These are phyloP conservation scores for Apodemus speciosus DNA, from an alignment of 2,113 vertebrate species.

Conservation along the genomic window DNA sequence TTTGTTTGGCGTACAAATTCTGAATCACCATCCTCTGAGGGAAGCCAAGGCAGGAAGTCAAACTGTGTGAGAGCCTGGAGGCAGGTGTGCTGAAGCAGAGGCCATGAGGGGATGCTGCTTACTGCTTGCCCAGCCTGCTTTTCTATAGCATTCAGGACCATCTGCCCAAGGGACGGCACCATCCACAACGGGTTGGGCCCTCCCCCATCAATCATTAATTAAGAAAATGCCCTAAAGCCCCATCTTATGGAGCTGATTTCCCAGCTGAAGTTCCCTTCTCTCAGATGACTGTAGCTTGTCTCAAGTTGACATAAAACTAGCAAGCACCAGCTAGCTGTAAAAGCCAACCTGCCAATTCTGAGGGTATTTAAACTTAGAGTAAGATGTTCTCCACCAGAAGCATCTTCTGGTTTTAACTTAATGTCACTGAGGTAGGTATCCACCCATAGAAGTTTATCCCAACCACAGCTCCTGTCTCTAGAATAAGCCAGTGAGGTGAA, in stretches of 20 bases:
- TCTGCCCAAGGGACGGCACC: not conserved
- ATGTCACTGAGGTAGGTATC: slow-evolving; percentile 89
- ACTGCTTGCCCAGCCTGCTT: not conserved
- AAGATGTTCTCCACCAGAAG: slow-evolving; percentile 88
- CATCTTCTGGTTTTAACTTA: slow-evolving; percentile 91
- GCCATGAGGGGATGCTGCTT: not conserved
- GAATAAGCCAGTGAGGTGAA: slow-evolving; percentile 91
- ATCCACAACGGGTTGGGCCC: not conserved
- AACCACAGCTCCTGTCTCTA: slow-evolving; percentile 91
- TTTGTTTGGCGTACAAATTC: not conserved
- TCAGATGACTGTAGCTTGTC: not conserved
- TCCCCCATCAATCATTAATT: not conserved
- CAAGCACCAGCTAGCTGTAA: slow-evolving; percentile 85
- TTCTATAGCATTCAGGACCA: not conserved
- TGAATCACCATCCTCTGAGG: not conserved
- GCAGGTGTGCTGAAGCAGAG: not conserved
- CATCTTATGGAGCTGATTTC: not conserved
- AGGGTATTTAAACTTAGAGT: slow-evolving; percentile 90
- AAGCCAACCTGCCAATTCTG: slow-evolving; percentile 92
- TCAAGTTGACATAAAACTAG: not conserved
- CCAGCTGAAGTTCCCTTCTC: not conserved
- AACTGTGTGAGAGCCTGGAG: not conserved
- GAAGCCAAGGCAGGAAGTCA: not conserved
- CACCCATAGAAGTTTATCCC: slow-evolving; percentile 87
- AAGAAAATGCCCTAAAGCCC: not conserved